A percentile compares a stretch with the other conserved stretches of the same genome.
phyloP scores from a whole-genome alignment of 1,140 invertebrate species.

The Drosophila pandora region DNA sequence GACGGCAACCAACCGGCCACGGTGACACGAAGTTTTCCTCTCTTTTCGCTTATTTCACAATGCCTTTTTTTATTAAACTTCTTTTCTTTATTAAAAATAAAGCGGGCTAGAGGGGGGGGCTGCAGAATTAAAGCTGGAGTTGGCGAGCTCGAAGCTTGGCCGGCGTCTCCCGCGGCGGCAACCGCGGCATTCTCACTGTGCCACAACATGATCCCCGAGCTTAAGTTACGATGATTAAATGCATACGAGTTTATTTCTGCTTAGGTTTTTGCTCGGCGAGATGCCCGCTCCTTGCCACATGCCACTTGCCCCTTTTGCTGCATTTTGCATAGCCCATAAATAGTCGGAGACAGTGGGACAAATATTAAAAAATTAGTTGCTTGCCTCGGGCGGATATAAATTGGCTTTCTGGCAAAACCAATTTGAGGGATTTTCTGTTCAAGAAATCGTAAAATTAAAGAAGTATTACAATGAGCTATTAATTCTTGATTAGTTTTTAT shows the following conservation, averaged over 20 bases:
- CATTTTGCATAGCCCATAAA: conserved; percentile 56
- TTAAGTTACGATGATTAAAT: conserved; percentile 82
- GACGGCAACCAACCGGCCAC: conserved; percentile 35
- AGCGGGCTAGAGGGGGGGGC: conserved; percentile 24
- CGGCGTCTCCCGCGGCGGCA: conserved; percentile 66
- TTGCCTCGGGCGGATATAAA: not conserved
- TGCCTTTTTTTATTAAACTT: conserved; percentile 23
- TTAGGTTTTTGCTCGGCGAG: conserved; percentile 42
- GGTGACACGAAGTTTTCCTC: conserved; percentile 71
- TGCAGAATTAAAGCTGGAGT: conserved; percentile 37
- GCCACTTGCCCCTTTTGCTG: not conserved
- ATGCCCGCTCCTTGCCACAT: not conserved
- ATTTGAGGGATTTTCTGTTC: not conserved
- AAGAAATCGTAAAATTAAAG: not conserved
- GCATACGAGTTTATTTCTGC: conserved; percentile 81
- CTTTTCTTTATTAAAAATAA: conserved; percentile 59
- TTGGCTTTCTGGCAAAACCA: not conserved
- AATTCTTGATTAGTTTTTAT: not conserved
- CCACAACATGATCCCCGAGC: conserved; percentile 77
- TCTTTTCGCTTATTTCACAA: conserved; percentile 27
- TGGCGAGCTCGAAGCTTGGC: conserved; percentile 25
- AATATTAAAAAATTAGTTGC: conserved; percentile 4
- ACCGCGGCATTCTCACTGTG: conserved; percentile 58
- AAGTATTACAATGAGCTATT: too few relatives aligned
- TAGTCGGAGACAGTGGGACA: conserved; percentile 51